phyloP scores from a whole-genome alignment of 2,888 invertebrate genomes.

The Hermaeophaga mercurialis region DNA sequence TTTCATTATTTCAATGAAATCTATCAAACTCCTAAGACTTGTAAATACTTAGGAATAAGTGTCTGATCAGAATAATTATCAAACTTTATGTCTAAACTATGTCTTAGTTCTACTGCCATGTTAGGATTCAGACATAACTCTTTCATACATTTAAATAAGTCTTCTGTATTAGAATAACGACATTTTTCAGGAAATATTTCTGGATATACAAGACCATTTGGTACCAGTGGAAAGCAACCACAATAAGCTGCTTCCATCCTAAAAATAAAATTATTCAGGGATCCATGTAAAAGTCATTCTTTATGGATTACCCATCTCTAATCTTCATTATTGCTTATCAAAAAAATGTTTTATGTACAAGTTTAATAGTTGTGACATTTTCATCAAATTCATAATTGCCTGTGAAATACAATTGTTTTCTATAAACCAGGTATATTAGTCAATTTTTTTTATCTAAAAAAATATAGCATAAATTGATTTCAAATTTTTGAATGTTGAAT shows the following conservation, averaged over 20 bases:
- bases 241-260: slow-evolving; percentile 72
- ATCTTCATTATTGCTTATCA: too few relatives aligned
- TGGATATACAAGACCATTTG: slow-evolving; percentile 72
- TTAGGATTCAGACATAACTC: slow-evolving; percentile 60
- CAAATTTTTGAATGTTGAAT: too few relatives aligned
- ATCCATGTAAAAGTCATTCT: too few relatives aligned
- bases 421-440: too few relatives aligned
- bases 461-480: too few relatives aligned
- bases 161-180: slow-evolving; percentile 64
- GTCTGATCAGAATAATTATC: slow-evolving; percentile 46
- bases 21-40: neutral
- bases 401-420: too few relatives aligned
- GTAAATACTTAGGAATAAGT: slow-evolving; percentile 36
- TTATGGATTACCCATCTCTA: too few relatives aligned
- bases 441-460: too few relatives aligned
- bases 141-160: slow-evolving; percentile 63
- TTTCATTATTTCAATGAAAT: neutral
- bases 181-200: slow-evolving; percentile 70
- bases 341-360: too few relatives aligned
- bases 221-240: slow-evolving; percentile 74
- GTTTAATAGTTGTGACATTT: too few relatives aligned
- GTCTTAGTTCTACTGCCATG: slow-evolving; percentile 50
- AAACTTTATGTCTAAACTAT: slow-evolving; percentile 55
- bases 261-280: too few relatives aligned
- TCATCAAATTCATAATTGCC: too few relatives aligned